Conservation (phyloP, 1,140 invertebrate genomes). For the Telenomus remus region DNA sequence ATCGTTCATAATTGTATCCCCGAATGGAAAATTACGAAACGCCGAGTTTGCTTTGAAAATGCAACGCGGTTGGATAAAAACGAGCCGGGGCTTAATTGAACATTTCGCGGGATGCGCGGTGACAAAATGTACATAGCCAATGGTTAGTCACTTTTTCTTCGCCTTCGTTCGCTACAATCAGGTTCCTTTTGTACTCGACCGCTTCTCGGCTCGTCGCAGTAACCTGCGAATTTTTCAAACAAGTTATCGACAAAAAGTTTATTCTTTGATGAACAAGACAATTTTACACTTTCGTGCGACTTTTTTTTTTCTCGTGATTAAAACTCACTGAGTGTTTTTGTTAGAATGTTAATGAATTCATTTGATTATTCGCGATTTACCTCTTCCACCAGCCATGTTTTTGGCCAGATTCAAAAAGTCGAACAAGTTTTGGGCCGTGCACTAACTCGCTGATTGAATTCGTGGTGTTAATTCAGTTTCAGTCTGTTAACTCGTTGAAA, state of each 20-base stretch:
- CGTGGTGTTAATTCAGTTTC: constrained; percentile 56
- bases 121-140: too few species aligned
- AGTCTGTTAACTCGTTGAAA: constrained; percentile 51
- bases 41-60: too few species aligned
- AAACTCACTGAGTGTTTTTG: too few species aligned
- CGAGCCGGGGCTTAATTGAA: too few species aligned
- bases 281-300: too few species aligned
- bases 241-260: too few species aligned
- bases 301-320: too few species aligned
- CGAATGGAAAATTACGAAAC: too few species aligned
- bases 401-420: constrained; percentile 36
- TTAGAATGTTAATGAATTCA: background rate
- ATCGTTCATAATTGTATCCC: background rate
- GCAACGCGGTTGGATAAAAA: too few species aligned
- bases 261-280: too few species aligned
- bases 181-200: too few species aligned
- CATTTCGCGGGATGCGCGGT: too few species aligned
- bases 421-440: constrained; percentile 43
- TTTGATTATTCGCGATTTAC: constrained; percentile 43
- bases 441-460: constrained; percentile 60
- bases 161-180: background rate
- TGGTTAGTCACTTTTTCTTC: constrained; percentile 11
- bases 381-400: constrained; percentile 42
- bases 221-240: constrained; percentile 8
- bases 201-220: constrained; percentile 8